A percentile compares a stretch with the other conserved stretches of the same genome.
phyloP scores from a whole-genome alignment of 2,113 vertebrate genomes.

The Mandrillus leucophaeus region DNA sequence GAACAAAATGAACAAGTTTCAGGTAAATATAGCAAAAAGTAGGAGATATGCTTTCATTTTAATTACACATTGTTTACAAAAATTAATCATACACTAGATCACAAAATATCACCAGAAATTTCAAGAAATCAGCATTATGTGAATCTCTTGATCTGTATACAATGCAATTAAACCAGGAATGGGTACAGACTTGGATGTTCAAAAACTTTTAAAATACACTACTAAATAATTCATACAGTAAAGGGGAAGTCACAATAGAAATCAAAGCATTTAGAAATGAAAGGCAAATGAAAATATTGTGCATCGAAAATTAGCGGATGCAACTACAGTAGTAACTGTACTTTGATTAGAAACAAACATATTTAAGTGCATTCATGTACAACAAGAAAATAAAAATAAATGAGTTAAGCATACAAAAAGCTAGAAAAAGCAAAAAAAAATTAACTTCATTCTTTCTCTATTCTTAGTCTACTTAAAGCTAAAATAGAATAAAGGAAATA shows the following conservation, averaged over 20 bases:
- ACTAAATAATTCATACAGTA: neutral
- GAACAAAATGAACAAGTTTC: neutral
- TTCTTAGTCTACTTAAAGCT: neutral
- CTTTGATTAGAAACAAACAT: neutral
- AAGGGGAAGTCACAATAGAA: neutral
- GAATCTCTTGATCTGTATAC: neutral
- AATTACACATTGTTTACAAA: neutral
- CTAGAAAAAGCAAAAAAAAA: neutral
- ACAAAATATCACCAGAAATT: neutral
- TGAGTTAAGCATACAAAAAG: neutral
- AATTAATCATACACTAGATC: neutral
- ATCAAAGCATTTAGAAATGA: neutral
- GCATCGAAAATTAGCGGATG: neutral
- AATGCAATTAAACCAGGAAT: neutral
- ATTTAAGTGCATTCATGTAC: neutral
- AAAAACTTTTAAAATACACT: slow-evolving; percentile 16
- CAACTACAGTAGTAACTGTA: neutral
- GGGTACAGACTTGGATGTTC: neutral
- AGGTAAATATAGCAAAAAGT: neutral
- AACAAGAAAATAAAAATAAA: neutral
- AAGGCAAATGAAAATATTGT: neutral
- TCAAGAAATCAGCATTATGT: neutral
- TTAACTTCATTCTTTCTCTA: neutral
- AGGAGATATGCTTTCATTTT: neutral
- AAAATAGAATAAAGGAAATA: neutral